Base-by-base conservation (phyloP, 92 coral and sea anemone species). In the Heteractis magnifica region DNA sequence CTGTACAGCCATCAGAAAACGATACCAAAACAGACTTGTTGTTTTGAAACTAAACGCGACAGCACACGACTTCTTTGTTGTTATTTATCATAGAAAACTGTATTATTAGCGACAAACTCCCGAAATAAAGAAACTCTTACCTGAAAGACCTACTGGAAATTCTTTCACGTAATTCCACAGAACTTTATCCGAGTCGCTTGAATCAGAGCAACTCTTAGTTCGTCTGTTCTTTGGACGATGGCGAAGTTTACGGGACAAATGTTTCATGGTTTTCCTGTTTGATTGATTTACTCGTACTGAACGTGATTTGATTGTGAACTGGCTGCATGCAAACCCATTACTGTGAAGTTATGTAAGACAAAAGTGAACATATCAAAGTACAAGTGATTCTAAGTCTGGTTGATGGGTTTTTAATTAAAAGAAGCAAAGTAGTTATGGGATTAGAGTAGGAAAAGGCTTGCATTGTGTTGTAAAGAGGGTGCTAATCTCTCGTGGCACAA, bases 61-160 rank as follows among this genome's bases (percentile, higher is more conserved):
- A 53, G 13, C 58, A 53, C 9, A 12, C 58, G 58, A 12, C 0
- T 53, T 53, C 1, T 12, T 11, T 6, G 56, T 6, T 6, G 56
- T 53, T 53, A 53, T 53, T 53, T 53, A 53, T 11, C 56, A 53
- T 53, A 53, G 44, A 34, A 34, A 34, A 34, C 44, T 34, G 1
- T 34, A 34, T 34, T 34, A 34, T 26, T 26, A 26, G 26, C 26
- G 44, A 34, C 64, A 58, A 58, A 58, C 14, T 5, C 6, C 16
- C 64, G 18, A 59, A 59, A 59, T 23, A n/a, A 9, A n/a, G 20
- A 74, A 49, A 15, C 14, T 15, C 78, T 49, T 74, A 74, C 78
- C 78, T 9, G 9, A 6, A 2, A 78, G 82, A 21, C 82, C 82
- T 21, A 78, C 65, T 56, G 82, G 82, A 56, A 18, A 59, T 58